Evolutionary conservation across 2,797 vertebrate genomes (phyloP), one percentile per base, ranked within the genome.

Genomic region (Smutsia temminckii): DNA sequence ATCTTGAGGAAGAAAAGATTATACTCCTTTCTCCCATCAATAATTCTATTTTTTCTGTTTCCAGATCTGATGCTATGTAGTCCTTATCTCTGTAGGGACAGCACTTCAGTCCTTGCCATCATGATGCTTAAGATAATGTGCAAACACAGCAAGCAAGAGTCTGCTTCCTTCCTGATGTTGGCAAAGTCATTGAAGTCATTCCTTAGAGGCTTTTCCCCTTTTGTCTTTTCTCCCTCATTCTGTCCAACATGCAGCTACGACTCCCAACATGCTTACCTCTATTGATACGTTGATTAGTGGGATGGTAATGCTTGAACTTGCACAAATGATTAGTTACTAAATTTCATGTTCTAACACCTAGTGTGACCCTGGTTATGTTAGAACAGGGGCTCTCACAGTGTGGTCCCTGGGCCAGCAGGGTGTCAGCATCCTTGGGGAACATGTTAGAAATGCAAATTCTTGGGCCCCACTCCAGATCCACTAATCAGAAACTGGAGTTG

Each of bases 271-370:
- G 71, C 40, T 59, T 57, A 42, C 9, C 20, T 92, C 80, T 78
- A 86, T 49, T 64, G 40, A 23, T 81, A n/a, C 12, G 16, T 37
- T 93, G 91, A 90, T 59, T 72, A 74, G 53, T 79, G 27, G 20
- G 23, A 85, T 49, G 61, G 14, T 17, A 95, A 66, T 8, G 6
- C 53, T 79, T 61, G 75, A 57, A 75, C 32, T 64, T 55, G 75
- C 63, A 66, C 32, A 77, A 72, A 84, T 85, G 25, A 93, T 69
- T 87, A 79, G 18, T 59, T 96, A 66, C 68, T 88, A 85, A 84
- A 74, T n/a, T 88, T 91, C 53, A 57, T 37, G 96, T 66, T 49
- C 32, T 8, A 61, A 20, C 5, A 51, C 42, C 46, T 40, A 27
- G 25, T 14, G 3, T 63, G 61, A 42, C 3, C 11, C 12, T 68